phyloP scores from a whole-genome alignment of 2,888 invertebrate genomes.

The Coenonympha arcania region DNA sequence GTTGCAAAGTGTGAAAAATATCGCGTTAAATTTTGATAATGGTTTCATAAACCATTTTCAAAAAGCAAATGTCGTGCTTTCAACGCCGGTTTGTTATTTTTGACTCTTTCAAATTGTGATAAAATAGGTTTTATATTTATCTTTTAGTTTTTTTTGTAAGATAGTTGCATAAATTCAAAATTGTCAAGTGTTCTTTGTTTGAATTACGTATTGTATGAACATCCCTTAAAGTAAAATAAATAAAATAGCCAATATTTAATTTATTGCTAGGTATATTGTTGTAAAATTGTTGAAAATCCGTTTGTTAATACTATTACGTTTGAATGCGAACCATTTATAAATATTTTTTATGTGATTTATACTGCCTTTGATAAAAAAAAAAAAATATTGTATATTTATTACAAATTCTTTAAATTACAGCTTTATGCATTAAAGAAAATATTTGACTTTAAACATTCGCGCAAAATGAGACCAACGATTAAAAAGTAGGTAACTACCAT shows the following conservation, averaged over 20 bases:
- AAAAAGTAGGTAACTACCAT: not conserved
- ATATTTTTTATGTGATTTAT: constrained; percentile 19
- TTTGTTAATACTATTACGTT: constrained; percentile 31
- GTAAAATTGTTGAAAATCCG: constrained; percentile 34
- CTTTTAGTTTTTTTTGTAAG: no score
- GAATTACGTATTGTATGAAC: constrained; percentile 4
- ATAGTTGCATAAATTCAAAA: no score
- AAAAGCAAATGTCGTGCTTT: no score
- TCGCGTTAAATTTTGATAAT: no score
- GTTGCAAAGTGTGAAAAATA: no score
- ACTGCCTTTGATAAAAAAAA: not conserved
- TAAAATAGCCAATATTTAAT: constrained; percentile 37
- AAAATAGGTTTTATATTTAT: no score
- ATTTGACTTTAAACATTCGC: not conserved
- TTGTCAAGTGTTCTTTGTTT: no score
- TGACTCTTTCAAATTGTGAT: no score
- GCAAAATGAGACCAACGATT: not conserved
- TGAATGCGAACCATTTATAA: constrained; percentile 21
- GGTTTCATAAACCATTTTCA: no score
- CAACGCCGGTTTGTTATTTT: no score
- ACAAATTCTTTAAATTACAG: not conserved
- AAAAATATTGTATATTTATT: no score
- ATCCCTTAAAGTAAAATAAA: constrained; percentile 21
- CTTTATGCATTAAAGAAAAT: not conserved
- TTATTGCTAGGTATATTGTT: constrained; percentile 37